Conservation (phyloP, 2,797 vertebrate genomes). For the Hypotaenidia philippensis region DNA sequence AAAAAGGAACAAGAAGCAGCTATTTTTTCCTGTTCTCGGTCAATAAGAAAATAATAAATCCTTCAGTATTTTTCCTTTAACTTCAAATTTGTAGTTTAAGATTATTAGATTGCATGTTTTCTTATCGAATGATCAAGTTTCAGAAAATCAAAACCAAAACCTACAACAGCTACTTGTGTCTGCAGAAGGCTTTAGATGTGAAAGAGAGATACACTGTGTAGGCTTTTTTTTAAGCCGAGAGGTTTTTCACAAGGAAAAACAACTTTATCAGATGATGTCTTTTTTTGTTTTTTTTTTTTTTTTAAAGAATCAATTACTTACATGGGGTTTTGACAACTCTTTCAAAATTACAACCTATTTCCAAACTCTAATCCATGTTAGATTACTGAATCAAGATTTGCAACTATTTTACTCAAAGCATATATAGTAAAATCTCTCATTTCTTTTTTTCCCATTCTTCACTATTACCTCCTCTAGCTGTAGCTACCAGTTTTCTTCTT, state of each 20-base stretch:
- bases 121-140: neutral
- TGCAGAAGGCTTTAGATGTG: neutral
- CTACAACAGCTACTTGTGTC: neutral
- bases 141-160: neutral
- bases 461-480: neutral
- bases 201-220: neutral
- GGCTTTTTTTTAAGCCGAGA: rapidly evolving
- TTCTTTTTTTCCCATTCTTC: neutral
- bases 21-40: neutral
- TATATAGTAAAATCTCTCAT: neutral
- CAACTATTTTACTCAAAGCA: neutral
- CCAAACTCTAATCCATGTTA: neutral
- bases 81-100: neutral
- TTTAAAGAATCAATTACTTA: neutral
- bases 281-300: neutral
- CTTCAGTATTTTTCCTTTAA: neutral
- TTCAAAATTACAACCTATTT: neutral
- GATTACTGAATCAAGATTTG: neutral
- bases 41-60: neutral
- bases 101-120: neutral
- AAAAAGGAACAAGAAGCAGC: neutral
- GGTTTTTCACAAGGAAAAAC: neutral
- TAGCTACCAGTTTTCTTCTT: neutral
- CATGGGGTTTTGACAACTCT: neutral
- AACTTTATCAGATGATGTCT: neutral